phyloP scores from a whole-genome alignment of 2,797 vertebrate species.

The Catamblyrhynchus diadema region DNA sequence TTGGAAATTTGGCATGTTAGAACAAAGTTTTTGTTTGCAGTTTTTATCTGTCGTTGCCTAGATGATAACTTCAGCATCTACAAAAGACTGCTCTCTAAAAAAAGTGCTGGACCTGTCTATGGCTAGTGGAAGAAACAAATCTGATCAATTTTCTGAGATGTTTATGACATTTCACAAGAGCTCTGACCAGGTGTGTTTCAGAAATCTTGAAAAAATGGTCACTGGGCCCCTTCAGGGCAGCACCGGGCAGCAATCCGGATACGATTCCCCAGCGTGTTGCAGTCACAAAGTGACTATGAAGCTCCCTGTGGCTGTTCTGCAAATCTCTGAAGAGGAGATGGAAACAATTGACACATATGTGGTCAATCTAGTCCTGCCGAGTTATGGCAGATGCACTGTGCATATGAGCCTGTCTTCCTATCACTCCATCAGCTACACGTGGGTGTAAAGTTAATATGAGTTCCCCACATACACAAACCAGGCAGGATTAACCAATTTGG shows the following conservation, averaged over 20 bases:
- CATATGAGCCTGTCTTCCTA: neutral
- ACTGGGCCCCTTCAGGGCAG: neutral
- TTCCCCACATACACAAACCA: neutral
- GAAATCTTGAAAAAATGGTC: neutral
- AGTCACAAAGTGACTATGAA: neutral
- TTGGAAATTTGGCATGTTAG: neutral
- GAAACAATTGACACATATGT: neutral
- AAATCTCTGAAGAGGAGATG: neutral
- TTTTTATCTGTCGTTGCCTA: neutral
- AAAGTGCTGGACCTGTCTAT: neutral
- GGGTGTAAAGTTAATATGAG: neutral
- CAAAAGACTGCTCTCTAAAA: neutral
- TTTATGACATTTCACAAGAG: neutral
- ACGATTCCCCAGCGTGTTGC: accelerated
- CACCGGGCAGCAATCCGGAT: neutral
- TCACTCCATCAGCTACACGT: neutral
- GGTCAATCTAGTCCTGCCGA: accelerated
- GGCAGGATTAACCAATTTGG: neutral
- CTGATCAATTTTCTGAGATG: neutral
- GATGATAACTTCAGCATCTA: accelerated
- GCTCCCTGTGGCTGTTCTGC: accelerated
- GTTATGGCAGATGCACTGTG: neutral
- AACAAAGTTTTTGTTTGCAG: neutral
- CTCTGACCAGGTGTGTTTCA: neutral
- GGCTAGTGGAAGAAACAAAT: neutral